phyloP scores from a whole-genome alignment of 2,888 invertebrate genomes.

The Lepidochrysops patricia region DNA sequence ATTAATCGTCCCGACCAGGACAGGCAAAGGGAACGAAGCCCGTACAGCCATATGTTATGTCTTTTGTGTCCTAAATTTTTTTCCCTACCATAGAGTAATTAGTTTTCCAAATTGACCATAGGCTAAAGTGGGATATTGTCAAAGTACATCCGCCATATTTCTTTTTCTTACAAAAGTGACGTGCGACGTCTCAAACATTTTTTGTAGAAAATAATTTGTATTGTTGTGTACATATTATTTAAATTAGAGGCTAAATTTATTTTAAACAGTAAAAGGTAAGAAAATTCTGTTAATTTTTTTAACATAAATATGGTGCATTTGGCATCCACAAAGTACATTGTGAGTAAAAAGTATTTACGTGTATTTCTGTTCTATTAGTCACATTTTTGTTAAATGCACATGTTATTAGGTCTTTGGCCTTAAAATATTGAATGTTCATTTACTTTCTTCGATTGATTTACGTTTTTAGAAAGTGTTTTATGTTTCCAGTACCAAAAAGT shows the following conservation, averaged over 20 bases:
- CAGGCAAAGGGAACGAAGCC: too few relatives aligned
- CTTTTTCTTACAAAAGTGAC: slow-evolving; percentile 63
- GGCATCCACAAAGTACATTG: not conserved
- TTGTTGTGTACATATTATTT: slow-evolving; percentile 61
- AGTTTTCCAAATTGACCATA: not conserved
- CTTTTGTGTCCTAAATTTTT: not conserved
- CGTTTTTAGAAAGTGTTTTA: slow-evolving; percentile 28
- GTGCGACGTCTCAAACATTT: slow-evolving; percentile 63
- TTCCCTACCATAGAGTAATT: not conserved
- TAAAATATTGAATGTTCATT: not conserved
- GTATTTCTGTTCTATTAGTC: not conserved
- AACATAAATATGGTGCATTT: not conserved
- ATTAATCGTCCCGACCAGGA: not conserved
- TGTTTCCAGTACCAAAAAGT: slow-evolving; percentile 18
- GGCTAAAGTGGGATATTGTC: not conserved
- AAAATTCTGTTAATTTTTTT: not conserved
- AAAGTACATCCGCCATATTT: slow-evolving; percentile 67
- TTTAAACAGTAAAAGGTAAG: slow-evolving; percentile 8
- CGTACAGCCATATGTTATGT: too few relatives aligned
- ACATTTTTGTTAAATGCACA: slow-evolving; percentile 20
- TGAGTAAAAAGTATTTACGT: not conserved
- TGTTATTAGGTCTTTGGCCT: not conserved
- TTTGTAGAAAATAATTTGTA: slow-evolving; percentile 37
- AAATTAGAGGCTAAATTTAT: slow-evolving; percentile 31
- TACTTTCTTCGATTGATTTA: slow-evolving; percentile 19